These are phyloP conservation scores for Dusona sp. DNA, from an alignment of 2,888 invertebrate genomes.

Conservation along the genomic window DNA sequence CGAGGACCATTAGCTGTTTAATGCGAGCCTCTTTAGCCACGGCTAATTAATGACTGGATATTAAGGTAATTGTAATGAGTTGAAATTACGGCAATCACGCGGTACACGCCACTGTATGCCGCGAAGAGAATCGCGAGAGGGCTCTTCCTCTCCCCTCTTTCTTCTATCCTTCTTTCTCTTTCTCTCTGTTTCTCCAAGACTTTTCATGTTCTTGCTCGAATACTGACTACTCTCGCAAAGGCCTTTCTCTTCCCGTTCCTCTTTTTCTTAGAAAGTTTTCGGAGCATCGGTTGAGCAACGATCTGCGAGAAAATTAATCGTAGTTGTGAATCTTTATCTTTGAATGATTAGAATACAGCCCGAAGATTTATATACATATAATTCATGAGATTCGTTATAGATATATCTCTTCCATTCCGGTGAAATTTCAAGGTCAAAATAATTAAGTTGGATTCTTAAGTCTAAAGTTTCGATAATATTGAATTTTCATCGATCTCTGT, in stretches of 20 bases:
- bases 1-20: conserved; percentile 82
- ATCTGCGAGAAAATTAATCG: conserved; percentile 60
- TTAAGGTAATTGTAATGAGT: conserved; percentile 84
- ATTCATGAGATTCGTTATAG: conserved; percentile 4
- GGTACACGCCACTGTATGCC: conserved; percentile 77
- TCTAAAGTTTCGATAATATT: neutral
- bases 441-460: neutral
- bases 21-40: conserved; percentile 82
- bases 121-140: conserved; percentile 62
- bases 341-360: conserved; percentile 51
- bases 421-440: neutral
- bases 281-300: conserved; percentile 62
- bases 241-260: conserved; percentile 34
- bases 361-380: neutral
- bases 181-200: conserved; percentile 43
- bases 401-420: neutral
- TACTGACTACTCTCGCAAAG: conserved; percentile 44
- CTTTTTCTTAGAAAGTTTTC: conserved; percentile 62
- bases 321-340: conserved; percentile 48
- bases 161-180: conserved; percentile 13
- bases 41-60: conserved; percentile 83
- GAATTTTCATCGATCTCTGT: neutral
- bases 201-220: conserved; percentile 52
- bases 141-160: conserved; percentile 1
- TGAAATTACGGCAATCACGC: conserved; percentile 81